Evolutionary conservation across 2,113 vertebrate species (phyloP), one percentile per base, ranked within the genome.

Genomic region (Triplophysa tibetana): DNA sequence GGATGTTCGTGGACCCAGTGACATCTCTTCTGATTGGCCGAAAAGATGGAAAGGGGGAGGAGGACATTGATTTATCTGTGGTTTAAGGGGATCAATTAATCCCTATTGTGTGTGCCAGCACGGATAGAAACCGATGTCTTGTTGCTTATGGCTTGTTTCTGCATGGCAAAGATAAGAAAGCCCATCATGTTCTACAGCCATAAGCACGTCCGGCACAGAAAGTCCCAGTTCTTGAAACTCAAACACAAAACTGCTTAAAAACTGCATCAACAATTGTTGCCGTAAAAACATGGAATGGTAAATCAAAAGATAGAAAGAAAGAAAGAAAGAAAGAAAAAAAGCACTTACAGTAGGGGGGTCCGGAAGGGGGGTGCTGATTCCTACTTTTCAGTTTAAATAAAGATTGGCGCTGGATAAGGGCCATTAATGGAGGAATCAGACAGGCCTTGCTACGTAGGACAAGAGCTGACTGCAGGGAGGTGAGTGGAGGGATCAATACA

Each of bases 301-400:
- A 54, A 29, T 50, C 23, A 23, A 60, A 70, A 70, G n/a, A 48
- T 2, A 2, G 54, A 38, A 65, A 38, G 38, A 24, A 12, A 23
- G 17, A 38, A 19, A 19, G 33, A 69, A 50, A 1, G 23, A 48
- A 17, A 11, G 52, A 54, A 38, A 24, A 65, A 33, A 26, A 4
- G 52, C 45, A 17, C 8, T n/a, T 64, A 45, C 21, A 11, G 50
- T 14, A 21, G 10, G 21, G 33, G 29, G 85, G 87, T 45, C 11
- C 5, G 82, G 85, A 10, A 86, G 89, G 87, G 88, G 91, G 89
- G 90, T 90, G 92, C 90, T 93, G 92, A 92, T 93, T 92, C 92
- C 90, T 93, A 91, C 92, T 92, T 93, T 93, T 92, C 90, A 91
- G 92, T 93, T 94, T 92, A 94, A 94, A 94, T 94, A 94, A 94